Evolutionary conservation across 2,888 invertebrate species (phyloP).

Genomic region (Andricus quercusramuli): DNA sequence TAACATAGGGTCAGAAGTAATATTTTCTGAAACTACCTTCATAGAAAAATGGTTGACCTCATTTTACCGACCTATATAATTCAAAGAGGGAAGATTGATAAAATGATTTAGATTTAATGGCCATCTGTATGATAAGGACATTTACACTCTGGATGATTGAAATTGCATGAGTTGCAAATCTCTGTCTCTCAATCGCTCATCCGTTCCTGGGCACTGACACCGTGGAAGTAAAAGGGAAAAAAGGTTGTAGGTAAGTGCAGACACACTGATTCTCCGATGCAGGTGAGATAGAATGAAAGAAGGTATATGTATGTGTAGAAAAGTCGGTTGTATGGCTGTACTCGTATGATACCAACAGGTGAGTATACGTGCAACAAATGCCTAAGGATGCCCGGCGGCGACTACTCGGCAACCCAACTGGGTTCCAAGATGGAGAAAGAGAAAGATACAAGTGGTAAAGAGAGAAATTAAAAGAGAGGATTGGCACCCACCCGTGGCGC

Average conservation of each 20-base stretch:
- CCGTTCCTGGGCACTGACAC: slow-evolving; percentile 19
- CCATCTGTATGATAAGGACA: not conserved
- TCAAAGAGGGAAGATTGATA: not conserved
- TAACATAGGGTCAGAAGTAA: no score
- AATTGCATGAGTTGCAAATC: slow-evolving; percentile 14
- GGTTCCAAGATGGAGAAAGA: slow-evolving; percentile 44
- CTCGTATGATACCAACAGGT: slow-evolving; percentile 44
- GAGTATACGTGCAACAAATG: slow-evolving; percentile 59
- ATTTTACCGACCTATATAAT: not conserved
- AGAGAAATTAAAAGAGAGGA: slow-evolving; percentile 55
- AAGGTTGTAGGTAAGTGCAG: slow-evolving; percentile 33
- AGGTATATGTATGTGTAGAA: slow-evolving; percentile 50
- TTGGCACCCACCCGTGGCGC: slow-evolving; percentile 65
- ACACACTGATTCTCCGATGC: not conserved
- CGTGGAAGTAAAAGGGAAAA: not conserved
- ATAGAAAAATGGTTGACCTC: no score
- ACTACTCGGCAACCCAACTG: slow-evolving; percentile 48
- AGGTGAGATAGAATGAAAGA: not conserved
- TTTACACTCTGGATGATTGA: slow-evolving; percentile 3
- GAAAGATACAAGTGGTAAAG: slow-evolving; percentile 48
- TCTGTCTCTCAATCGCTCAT: not conserved
- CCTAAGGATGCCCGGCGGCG: slow-evolving; percentile 52
- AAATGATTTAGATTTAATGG: not conserved
- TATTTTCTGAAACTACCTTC: no score
- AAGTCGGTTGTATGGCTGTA: slow-evolving; percentile 49